Base-by-base conservation (phyloP, 2,797 vertebrate species). In the Lophotriccus pileatus region DNA sequence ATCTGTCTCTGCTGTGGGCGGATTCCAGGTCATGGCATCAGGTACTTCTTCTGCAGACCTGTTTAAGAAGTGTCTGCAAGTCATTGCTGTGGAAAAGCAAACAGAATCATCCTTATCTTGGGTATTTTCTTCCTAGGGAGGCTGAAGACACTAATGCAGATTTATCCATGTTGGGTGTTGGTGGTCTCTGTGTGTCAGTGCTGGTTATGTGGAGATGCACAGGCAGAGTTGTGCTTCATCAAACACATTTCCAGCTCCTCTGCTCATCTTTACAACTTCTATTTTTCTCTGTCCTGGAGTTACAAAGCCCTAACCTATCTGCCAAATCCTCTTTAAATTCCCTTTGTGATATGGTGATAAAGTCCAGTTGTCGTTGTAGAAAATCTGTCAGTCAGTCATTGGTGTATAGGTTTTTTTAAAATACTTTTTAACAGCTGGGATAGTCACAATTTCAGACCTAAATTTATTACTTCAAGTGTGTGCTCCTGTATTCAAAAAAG, bases 241-340 rank as follows among this genome's bases (percentile, higher is more conserved):
- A 28, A 23, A 2, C 3, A 0, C 2, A 0, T 49, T 36, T 43
- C 44, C 39, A 68, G 23, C 24, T 18, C 39, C 44, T 49, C 50
- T 34, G 30, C 25, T 36, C 32, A 21, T 18, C 37, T 15, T n/a
- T 47, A 36, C 44, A 20, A 2, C 17, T 47, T 14, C 27, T 30
- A 9, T 16, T 62, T 0, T 6, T n/a, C 53, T 58, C 66, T n/a
- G 39, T 8, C 18, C 36, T 21, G 1, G 12, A 55, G 39, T 37
- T 64, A 36, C 3, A 15, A 2, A 32, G 10, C 62, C 25, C 14
- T 58, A 10, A 27, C 24, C 22, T 15, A 32, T 23, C 34, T 50
- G 66, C 66, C 34, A 32, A 39, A 36, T 28, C 11, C 39, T 39
- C 47, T 52, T 56, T 16, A 14, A 62, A 41, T 41, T 50, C 19